Evolutionary conservation across 2,888 invertebrate genomes (phyloP).

Genomic region (Ctenicera cuprea): DNA sequence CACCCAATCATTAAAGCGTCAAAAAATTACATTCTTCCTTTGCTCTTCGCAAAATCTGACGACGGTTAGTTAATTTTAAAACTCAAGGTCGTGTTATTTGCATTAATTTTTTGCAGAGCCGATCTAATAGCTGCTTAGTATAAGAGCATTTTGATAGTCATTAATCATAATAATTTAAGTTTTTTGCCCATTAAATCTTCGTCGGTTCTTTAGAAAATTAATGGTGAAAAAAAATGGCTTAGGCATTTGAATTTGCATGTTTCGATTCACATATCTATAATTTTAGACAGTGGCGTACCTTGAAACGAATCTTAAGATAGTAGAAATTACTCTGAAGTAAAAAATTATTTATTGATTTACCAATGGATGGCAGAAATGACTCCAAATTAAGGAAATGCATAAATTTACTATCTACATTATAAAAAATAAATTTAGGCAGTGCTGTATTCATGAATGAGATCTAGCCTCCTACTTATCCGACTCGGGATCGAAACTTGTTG

Average conservation of each 20-base stretch:
- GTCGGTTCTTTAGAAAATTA: conserved; percentile 18
- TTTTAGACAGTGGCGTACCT: no score
- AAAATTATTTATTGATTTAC: no score
- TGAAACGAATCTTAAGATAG: no score
- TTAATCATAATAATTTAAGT: conserved; percentile 29
- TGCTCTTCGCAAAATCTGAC: no score
- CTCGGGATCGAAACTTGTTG: no score
- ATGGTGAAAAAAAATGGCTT: background rate
- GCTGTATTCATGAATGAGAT: no score
- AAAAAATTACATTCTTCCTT: conserved; percentile 6
- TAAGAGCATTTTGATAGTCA: background rate
- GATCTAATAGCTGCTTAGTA: background rate
- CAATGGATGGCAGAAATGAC: no score
- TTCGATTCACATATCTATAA: background rate
- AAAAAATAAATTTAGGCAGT: no score
- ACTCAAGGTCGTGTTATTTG: conserved; percentile 10
- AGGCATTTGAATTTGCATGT: background rate
- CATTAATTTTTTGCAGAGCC: conserved; percentile 3
- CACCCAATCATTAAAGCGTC: background rate
- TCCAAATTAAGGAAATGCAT: no score
- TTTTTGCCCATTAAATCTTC: conserved; percentile 13
- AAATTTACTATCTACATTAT: no score
- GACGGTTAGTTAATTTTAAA: background rate
- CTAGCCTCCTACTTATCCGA: no score
- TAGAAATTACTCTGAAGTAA: no score